Evolutionary conservation across 1,140 invertebrate species (phyloP).

Genomic region (Drosophila guanche): DNA sequence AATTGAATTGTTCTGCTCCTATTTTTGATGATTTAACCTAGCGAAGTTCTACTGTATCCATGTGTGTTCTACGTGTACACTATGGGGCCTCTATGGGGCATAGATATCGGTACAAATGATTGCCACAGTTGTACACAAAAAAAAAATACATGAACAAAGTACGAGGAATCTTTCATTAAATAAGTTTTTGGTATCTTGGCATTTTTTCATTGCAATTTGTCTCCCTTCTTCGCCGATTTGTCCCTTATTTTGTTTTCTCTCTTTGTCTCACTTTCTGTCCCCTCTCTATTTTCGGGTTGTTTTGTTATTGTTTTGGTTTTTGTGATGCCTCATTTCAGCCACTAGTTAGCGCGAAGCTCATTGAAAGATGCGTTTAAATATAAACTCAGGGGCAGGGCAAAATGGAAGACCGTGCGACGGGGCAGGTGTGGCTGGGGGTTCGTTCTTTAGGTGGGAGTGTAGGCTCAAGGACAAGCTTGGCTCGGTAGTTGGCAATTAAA

Average conservation of each 20-base stretch:
- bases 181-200: too few relatives aligned
- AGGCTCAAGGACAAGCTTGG: slow-evolving; percentile 38
- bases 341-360: slow-evolving; percentile 28
- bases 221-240: too few relatives aligned
- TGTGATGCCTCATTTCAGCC: slow-evolving; percentile 9
- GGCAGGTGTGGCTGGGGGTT: background rate
- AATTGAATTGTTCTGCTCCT: too few relatives aligned
- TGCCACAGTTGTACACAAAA: too few relatives aligned
- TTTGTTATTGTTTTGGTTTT: slow-evolving; percentile 25
- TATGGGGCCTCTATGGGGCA: too few relatives aligned
- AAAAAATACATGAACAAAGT: too few relatives aligned
- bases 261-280: background rate
- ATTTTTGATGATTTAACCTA: too few relatives aligned
- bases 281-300: slow-evolving; percentile 11
- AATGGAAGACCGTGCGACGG: background rate
- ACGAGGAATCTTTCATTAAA: too few relatives aligned
- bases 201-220: too few relatives aligned
- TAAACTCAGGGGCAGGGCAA: slow-evolving; percentile 35
- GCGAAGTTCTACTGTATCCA: too few relatives aligned
- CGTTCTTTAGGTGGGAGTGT: background rate
- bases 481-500: slow-evolving; percentile 55
- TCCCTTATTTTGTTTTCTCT: background rate
- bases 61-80: too few relatives aligned
- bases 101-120: too few relatives aligned
- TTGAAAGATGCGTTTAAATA: slow-evolving; percentile 70